Evolutionary conservation across 2,888 invertebrate genomes (phyloP), one percentile per base, ranked within the genome.

Genomic region (Agrotis clavis): DNA sequence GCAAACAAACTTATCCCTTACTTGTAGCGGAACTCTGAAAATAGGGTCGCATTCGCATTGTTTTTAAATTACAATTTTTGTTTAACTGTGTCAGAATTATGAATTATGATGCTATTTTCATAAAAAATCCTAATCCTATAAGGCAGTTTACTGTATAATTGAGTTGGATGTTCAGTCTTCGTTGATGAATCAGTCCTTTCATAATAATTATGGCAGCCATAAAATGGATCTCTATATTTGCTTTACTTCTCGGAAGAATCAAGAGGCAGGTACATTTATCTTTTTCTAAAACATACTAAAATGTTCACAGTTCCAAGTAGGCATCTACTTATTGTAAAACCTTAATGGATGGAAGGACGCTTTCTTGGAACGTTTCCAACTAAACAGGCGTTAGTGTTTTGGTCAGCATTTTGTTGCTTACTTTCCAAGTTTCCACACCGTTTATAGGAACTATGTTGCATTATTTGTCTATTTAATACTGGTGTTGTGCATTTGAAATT

Each of bases 291-390:
- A 67, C 71, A 18, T 48, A 67, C 57, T 61, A 53, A 30, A 57
- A 61, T 74, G 62, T 59, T 71, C 63, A 54, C 62, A 65, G 61
- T 63, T 75, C 67, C 50, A 56, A 67, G 54, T 71, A 64, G 30
- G 54, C 60, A 70, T 47, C 41, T 69, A 82, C 59, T 82, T 71
- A 81, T 77, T 78, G 72, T 77, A 69, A 81, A 76, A 81, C 73
- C 41, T 76, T 79, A 82, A 75, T 74, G 62, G 66, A 62, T 73
- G 68, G 63, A 72, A 79, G 74, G 70, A 73, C 63, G 79, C 68
- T 63, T 79, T 83, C 68, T 85, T 88, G 86, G 77, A 83, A 79
- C 60, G 50, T 60, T 67, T 81, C 88, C 85, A 89, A 81, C 77
- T 61, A 72, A 73, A 71, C 72, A 74, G 69, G 65, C 73, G 64